Evolutionary conservation across 2,888 invertebrate genomes (phyloP).

Genomic region (Axea sp.): DNA sequence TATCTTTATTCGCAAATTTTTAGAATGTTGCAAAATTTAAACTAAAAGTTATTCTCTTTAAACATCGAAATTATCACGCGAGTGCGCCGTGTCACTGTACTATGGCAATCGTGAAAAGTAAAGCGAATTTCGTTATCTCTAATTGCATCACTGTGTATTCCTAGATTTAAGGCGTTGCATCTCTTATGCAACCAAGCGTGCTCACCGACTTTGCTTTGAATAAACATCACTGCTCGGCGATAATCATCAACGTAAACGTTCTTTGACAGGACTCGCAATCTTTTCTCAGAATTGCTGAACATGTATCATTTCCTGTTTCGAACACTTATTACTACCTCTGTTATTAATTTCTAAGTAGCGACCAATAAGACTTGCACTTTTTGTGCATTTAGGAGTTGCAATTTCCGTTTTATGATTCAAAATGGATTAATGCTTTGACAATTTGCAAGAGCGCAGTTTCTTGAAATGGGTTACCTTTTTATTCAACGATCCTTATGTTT

Average conservation of each 20-base stretch:
- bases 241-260: conserved; percentile 24
- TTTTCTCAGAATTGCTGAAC: not conserved
- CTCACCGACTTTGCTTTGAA: conserved; percentile 10
- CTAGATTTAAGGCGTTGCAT: conserved; percentile 7
- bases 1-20: not conserved
- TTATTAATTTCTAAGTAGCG: no score
- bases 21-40: not conserved
- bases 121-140: conserved; percentile 25
- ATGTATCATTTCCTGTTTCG: no score
- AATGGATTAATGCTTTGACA: no score
- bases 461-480: no score
- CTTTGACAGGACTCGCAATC: conserved; percentile 11
- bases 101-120: conserved; percentile 22
- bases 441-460: no score
- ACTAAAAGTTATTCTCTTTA: not conserved
- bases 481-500: no score
- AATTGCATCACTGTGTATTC: conserved; percentile 9
- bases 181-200: conserved; percentile 5
- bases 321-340: no score
- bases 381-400: no score
- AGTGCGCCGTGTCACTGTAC: conserved; percentile 6
- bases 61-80: not conserved
- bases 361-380: no score
- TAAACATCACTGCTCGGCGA: conserved; percentile 7
- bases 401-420: no score